Conservation (phyloP, 2,888 invertebrate species). For the Microplitis deprimator region DNA sequence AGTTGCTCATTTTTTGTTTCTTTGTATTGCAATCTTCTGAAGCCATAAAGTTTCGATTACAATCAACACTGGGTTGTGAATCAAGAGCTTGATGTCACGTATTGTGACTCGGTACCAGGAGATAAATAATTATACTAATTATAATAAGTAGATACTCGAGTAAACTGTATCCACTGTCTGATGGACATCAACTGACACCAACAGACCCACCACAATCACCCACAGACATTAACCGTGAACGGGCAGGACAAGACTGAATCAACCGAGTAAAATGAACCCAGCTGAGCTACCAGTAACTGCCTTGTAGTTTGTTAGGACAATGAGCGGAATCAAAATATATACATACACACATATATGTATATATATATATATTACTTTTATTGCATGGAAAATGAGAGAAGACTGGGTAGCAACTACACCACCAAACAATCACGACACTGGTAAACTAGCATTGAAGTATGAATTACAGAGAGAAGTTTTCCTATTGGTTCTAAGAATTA, state of each 20-base stretch:
- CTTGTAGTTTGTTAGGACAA: background rate
- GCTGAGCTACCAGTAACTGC: background rate
- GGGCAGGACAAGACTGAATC: background rate
- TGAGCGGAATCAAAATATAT: background rate
- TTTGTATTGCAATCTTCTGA: conserved; percentile 93
- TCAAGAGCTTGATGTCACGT: no score
- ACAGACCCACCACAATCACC: background rate
- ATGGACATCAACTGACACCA: background rate
- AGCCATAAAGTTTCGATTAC: conserved; percentile 76
- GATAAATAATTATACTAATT: no score
- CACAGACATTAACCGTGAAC: background rate
- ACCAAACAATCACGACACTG: no score
- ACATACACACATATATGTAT: no score
- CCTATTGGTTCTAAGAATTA: no score
- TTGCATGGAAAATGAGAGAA: no score
- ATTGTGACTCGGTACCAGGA: no score
- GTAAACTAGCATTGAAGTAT: no score
- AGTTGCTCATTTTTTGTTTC: conserved; percentile 90
- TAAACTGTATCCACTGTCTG: background rate
- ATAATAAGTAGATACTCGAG: no score
- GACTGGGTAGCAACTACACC: no score
- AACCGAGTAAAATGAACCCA: background rate
- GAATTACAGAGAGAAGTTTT: no score
- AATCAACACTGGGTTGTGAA: background rate
- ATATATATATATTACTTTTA: no score